These are phyloP conservation scores for Lates calcarifer DNA, from an alignment of 2,113 vertebrate genomes.

Conservation along the genomic window DNA sequence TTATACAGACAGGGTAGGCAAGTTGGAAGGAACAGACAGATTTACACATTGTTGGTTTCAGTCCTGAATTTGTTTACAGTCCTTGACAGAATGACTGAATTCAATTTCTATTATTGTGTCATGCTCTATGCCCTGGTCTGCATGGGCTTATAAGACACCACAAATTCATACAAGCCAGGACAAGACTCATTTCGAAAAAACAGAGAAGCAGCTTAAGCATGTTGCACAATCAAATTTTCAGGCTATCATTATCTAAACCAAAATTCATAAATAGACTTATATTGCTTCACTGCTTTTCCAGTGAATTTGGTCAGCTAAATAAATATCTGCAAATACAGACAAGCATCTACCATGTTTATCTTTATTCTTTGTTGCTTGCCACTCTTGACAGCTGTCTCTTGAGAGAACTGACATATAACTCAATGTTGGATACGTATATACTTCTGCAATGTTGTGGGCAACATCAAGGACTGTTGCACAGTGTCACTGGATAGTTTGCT, in stretches of 20 bases:
- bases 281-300: not conserved
- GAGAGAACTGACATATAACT: not conserved
- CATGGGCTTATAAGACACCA: not conserved
- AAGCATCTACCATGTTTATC: not conserved
- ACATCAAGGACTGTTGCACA: not conserved
- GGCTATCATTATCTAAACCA: not conserved
- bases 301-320: not conserved
- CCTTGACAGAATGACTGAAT: not conserved
- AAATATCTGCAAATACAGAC: slow-evolving; percentile 18
- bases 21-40: not conserved
- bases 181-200: slow-evolving; percentile 4
- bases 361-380: not conserved
- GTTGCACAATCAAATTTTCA: not conserved
- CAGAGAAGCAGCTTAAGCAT: slow-evolving; percentile 8
- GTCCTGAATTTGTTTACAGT: not conserved
- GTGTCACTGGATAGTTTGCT: slow-evolving; percentile 4
- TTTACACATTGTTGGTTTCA: not conserved
- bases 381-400: slow-evolving; percentile 9
- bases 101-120: not conserved
- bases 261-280: not conserved
- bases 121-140: too few relatives aligned
- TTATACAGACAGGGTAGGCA: too few relatives aligned
- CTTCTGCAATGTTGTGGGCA: slow-evolving; percentile 7
- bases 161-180: not conserved
- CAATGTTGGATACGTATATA: not conserved